Percentiles rank a stretch among this genome's conserved stretches.
Evolutionary conservation across 2,888 invertebrate species (phyloP).

Genomic region (Anorthoa munda): DNA sequence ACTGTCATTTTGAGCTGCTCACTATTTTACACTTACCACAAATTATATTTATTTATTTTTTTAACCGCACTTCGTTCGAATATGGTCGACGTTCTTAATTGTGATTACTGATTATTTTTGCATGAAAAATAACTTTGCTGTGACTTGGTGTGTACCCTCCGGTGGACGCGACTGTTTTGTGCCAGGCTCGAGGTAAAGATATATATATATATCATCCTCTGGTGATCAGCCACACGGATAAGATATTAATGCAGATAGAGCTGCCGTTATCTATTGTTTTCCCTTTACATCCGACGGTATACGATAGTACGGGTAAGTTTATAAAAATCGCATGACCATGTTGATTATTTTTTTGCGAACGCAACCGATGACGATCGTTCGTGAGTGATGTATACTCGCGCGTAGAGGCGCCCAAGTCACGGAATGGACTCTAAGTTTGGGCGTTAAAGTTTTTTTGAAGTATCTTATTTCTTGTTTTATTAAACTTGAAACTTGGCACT

Average conservation of each 20-base stretch:
- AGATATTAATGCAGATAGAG: no score
- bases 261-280: no score
- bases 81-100: constrained; percentile 30
- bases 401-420: background rate
- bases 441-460: no score
- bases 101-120: constrained; percentile 24
- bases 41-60: constrained; percentile 1
- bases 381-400: background rate
- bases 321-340: background rate
- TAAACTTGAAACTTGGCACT: no score
- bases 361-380: background rate
- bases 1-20: constrained; percentile 50
- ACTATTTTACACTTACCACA: constrained; percentile 22
- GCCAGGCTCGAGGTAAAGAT: background rate
- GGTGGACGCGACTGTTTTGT: constrained; percentile 70
- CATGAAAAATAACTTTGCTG: constrained; percentile 37
- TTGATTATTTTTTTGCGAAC: constrained; percentile 1
- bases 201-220: no score
- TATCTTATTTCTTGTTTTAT: no score
- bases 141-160: constrained; percentile 25
- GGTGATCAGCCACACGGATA: no score
- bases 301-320: constrained; percentile 10
- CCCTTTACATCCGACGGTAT: constrained; percentile 9
- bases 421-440: no score
- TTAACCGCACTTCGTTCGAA: constrained; percentile 54